Evolutionary conservation across 2,888 invertebrate genomes (phyloP), one percentile per base, ranked within the genome.

Genomic region (Drosophila monieri): DNA sequence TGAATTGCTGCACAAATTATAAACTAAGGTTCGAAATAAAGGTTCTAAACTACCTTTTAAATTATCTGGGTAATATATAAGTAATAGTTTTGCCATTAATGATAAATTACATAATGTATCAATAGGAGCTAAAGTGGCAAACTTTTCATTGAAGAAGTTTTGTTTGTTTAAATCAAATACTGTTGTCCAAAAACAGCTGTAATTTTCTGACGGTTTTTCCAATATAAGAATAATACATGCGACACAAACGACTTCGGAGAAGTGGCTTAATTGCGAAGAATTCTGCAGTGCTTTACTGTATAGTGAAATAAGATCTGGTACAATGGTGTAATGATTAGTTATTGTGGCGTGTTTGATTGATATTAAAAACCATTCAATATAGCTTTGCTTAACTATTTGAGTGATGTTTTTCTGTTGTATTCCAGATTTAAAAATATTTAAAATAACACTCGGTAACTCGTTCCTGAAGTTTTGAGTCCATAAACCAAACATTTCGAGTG

Each of bases 131-230:
- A 94, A 93, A 12, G 94, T 89, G 41, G 98, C 92, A 89, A 95
- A 95, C 85, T 97, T 95, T 76, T 98, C 97, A 54, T 96, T 95
- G 47, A 97, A 93, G 90, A 98, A 95, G 61, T 95, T 92, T 88
- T 96, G 96, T 85, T 95, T 96, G 60, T 96, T 95, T 84, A 94
- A 93, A 90, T 96, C 96, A 41, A 94, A 88, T n/a, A 96, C 92
- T 48, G 95, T 93, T 39, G 93, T 93, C 96, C 97, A 96, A 77
- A 95, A 92, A 43, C 92, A 92, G 43, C 91, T 89, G 54, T 93
- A 90, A 43, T 91, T 92, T 58, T 85, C 81, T 46, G 92, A 92
- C 51, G 93, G 92, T 32, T 93, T 89, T 25, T 94, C 93, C 1
- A 95, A 91, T 89, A 94, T 94, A 6, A 96, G 90, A 35, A 96